A percentile compares a stretch with the other conserved stretches of the same genome.
Evolutionary conservation across 2,113 vertebrate species (phyloP).

Genomic region (Cyanistes caeruleus): DNA sequence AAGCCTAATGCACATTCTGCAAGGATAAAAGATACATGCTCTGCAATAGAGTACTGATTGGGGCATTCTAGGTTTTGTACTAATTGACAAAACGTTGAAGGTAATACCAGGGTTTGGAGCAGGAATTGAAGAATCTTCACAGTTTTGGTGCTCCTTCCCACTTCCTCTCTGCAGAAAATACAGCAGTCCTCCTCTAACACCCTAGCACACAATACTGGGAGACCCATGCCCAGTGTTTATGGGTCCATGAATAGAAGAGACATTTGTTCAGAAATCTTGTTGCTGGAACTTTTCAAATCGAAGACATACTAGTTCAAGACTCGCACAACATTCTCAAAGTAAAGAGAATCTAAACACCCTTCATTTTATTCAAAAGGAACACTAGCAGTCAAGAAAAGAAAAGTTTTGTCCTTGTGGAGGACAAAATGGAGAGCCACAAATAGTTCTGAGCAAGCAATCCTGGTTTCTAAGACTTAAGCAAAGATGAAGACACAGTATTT

Average conservation of each 20-base stretch:
- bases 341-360: neutral
- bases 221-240: neutral
- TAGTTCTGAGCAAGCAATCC: neutral
- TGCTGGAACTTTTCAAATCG: neutral
- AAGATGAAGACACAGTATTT: neutral
- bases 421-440: neutral
- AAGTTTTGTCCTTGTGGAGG: neutral
- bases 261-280: neutral
- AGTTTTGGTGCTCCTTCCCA: neutral
- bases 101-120: neutral
- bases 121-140: neutral
- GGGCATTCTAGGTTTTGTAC: neutral
- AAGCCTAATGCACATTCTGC: accelerated
- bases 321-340: neutral
- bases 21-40: neutral
- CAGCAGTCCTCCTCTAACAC: neutral
- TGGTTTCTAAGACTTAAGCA: neutral
- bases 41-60: neutral
- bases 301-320: neutral
- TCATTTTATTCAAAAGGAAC: neutral
- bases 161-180: neutral
- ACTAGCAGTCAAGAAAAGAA: neutral
- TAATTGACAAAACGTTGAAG: neutral
- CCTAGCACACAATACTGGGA: neutral
- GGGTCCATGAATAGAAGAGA: neutral